phyloP scores from a whole-genome alignment of 2,888 invertebrate species.

The Phorcus lineatus region DNA sequence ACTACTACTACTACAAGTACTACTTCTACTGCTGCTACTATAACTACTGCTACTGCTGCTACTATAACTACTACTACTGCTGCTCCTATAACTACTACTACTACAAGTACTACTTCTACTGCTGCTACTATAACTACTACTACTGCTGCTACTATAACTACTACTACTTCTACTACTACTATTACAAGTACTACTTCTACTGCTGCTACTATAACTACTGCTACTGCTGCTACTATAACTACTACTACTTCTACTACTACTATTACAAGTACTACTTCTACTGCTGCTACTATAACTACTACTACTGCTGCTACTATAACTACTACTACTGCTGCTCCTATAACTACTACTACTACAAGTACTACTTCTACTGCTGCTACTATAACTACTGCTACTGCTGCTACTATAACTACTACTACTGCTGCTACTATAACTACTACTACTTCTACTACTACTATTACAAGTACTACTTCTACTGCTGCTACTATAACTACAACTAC shows the following conservation, averaged over 20 bases:
- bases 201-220: not conserved
- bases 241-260: not conserved
- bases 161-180: not conserved
- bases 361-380: not conserved
- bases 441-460: constrained; percentile 25
- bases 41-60: not conserved
- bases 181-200: not conserved
- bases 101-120: not conserved
- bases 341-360: constrained; percentile 2
- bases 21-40: constrained; percentile 12
- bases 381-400: no score
- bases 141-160: constrained; percentile 21
- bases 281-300: no score
- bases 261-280: constrained; percentile 17
- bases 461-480: no score
- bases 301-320: no score
- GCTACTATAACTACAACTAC: no score
- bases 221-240: no score
- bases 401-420: no score
- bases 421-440: no score
- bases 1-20: constrained; percentile 22
- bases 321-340: constrained; percentile 16
- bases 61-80: constrained; percentile 21
- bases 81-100: not conserved
- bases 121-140: constrained; percentile 20